Base-by-base conservation (phyloP, 2,888 invertebrate genomes). In the Neocrepidodera transversa region DNA sequence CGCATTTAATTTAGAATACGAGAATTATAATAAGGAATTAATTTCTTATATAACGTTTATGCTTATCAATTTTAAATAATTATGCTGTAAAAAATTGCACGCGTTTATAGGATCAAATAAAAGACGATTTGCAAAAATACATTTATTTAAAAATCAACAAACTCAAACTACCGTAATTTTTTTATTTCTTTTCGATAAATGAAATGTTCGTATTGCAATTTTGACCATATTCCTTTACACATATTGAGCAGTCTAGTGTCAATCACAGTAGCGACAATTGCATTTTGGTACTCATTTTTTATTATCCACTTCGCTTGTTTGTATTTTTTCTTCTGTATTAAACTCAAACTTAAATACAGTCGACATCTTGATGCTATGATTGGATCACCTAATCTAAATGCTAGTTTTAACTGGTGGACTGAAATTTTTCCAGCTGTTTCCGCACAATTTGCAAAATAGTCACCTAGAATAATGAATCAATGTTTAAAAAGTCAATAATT, bases 391-490 rank as follows among this genome's bases (percentile, higher is more conserved):
- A 95, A 82, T 72, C 88, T 85, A 62, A 88, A 74, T 0, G 96
- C 95, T 18, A 97, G 81, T 72, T 84, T 84, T 63, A 96, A 84
- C 76, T 98, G 97, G 62, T 89, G 84, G 13, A 88, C 50, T 8
- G 97, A 95, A 77, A 96, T 95, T 75, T 87, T 87, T 0, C 93
- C 95, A 23, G 97, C 97, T 71, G 89, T 89, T 72, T 90, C 85
- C 10, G 97, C 96, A 82, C 90, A 93, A 72, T 86, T 81, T 51
- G 83, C 81, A 78, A 90, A 91, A 73, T 92, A 88, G 76, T 97
- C 97, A 1, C 97, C 98, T 62, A 35, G 28, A 65, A 62, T 23
- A 23, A n/a, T n/a, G n/a, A n/a, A n/a, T n/a, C n/a, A n/a, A n/a
- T n/a, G n/a, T n/a, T n/a, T n/a, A n/a, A n/a, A n/a, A n/a, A n/a